Evolutionary conservation across 2,113 vertebrate species (phyloP), one percentile per base, ranked within the genome.

Genomic region (Arothron firmamentum): DNA sequence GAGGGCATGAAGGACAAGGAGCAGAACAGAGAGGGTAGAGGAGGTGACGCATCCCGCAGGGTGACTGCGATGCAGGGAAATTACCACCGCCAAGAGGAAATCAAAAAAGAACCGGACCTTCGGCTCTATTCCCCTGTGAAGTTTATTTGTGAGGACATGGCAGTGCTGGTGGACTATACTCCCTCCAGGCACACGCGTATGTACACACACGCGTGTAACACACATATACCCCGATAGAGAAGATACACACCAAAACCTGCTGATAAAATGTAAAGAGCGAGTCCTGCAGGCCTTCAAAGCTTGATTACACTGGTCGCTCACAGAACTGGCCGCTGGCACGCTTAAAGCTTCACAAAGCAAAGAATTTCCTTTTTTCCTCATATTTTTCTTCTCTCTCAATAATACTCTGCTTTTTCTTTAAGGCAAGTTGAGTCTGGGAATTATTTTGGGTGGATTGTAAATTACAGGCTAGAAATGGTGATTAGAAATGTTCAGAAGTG

Each of bases 211-310:
- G 14, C 45, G 14, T 7, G 1, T n/a, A 4, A 16, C 45, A 47
- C 45, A 47, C 45, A 47, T n/a, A 47, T n/a, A 47, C 45, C 6
- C 45, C 6, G 15, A 47, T n/a, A 47, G 15, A 47, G 80, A 75
- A 85, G 85, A 83, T 58, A 78, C 75, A 72, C 74, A 81, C 74
- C 80, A 73, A 73, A 85, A 79, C 67, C 72, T 76, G 81, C 80
- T 82, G 52, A 63, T 74, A 65, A 62, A 63, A 68, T 69, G 77
- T 19, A 53, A 58, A 62, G 68, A 68, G 87, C 81, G 87, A 90
- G 83, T 72, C 89, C 85, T 90, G 76, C 75, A 60, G 72, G 70
- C 60, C 66, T 57, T 47, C 66, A 64, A 65, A 81, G 81, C 68
- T 74, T 42, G 16, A 41, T 56, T 65, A 67, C 54, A 58, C 52